Evolutionary conservation across 92 coral and sea anemone genomes (phyloP), one percentile per base, ranked within the genome.

Genomic region (Montipora capitata): DNA sequence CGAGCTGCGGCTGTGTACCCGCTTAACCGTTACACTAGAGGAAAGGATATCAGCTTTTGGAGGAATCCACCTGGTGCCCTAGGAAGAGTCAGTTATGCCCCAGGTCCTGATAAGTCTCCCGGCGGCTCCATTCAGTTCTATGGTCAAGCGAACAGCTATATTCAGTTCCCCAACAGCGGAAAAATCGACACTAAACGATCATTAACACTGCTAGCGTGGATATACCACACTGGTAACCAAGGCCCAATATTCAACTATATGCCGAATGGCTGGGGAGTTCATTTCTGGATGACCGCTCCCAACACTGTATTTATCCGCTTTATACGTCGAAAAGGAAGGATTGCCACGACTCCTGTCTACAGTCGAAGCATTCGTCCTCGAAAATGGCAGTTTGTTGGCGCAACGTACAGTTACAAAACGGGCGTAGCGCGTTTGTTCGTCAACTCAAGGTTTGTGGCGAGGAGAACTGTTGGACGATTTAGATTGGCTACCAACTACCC

Each of bases 221-320:
- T 96, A 48, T 81, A 88, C 77, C 93, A 85, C 80, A 74, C 80
- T 56, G 98, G 98, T 4, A 71, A 75, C 45, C 71, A 83, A 1
- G 98, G 98, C 35, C 98, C 98, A 20, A 94, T 96, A 76, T 89
- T 96, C 59, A 91, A 96, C 84, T 94, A 88, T 87, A 76, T 58
- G 73, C 65, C 88, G 44, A 80, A 85, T 18, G 95, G 95, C 17
- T 92, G 95, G 95, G 95, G 93, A 16, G 93, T 92, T 1, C 95
- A 92, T 90, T 88, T 92, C 72, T 92, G 95, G 95, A 88, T 92
- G 95, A 72, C 81, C 8, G 14, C 80, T 4, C 95, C 90, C 14
- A 54, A 51, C 10, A 72, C 78, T 0, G 43, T 95, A 59, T 93
- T 93, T 76, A 88, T 72, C 17, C 92, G 94, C 38, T 93, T 92